phyloP scores from a whole-genome alignment of 2,113 vertebrate species.

The Pelmatolapia mariae region DNA sequence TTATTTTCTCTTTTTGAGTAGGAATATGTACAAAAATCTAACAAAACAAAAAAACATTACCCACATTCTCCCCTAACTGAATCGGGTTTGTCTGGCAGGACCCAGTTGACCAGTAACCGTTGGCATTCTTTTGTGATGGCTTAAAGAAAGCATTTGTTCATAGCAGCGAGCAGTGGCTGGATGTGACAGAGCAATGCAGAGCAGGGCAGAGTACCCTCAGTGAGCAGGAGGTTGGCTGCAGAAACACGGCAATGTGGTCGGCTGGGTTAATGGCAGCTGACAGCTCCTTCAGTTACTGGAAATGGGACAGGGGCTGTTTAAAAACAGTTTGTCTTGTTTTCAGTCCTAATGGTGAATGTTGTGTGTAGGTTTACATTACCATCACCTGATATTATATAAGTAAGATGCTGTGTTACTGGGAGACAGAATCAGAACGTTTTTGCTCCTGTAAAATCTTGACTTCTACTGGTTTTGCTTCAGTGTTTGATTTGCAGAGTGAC shows the following conservation, averaged over 20 bases:
- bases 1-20: neutral
- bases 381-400: neutral
- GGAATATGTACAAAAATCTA: neutral
- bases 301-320: neutral
- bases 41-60: neutral
- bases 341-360: neutral
- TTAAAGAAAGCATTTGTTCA: conserved; percentile 16
- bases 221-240: neutral
- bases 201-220: neutral
- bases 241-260: neutral
- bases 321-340: neutral
- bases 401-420: neutral
- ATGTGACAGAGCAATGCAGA: neutral
- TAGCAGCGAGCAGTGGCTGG: neutral
- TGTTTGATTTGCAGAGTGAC: neutral
- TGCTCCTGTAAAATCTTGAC: neutral
- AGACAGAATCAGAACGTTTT: neutral
- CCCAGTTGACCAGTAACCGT: neutral
- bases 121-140: neutral
- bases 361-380: neutral
- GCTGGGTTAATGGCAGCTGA: neutral
- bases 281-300: neutral
- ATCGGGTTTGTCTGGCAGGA: neutral
- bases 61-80: neutral
- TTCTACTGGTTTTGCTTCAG: accelerated